Evolutionary conservation across 2,797 vertebrate species (phyloP).

Genomic region (Cirrhinus mrigala): DNA sequence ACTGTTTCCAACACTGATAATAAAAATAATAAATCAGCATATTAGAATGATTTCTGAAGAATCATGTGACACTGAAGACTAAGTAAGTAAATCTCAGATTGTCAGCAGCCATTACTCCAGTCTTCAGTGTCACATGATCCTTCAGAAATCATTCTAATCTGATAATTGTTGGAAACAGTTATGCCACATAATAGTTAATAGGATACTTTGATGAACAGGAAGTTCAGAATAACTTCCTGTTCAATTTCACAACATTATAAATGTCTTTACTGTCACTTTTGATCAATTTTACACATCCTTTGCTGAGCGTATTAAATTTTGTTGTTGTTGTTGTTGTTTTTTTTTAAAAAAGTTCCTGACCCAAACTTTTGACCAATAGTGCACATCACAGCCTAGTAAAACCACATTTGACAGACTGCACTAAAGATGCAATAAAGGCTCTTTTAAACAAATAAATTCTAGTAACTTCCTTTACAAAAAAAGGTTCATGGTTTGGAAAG

Average conservation of each 20-base stretch:
- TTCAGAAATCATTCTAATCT: background rate
- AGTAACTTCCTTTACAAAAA: background rate
- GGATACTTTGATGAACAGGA: background rate
- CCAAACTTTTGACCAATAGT: too few species aligned
- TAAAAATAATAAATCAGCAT: too few species aligned
- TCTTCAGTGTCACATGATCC: background rate
- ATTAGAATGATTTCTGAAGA: too few species aligned
- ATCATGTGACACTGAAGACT: too few species aligned
- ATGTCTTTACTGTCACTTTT: background rate
- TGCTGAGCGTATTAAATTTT: background rate
- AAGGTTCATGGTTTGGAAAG: background rate
- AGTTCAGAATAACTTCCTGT: too few species aligned
- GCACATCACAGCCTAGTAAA: background rate
- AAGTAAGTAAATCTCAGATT: too few species aligned
- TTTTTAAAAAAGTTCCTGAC: too few species aligned
- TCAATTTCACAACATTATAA: background rate
- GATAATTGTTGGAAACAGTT: background rate
- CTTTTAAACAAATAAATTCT: background rate
- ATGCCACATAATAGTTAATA: background rate
- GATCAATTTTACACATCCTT: too few species aligned
- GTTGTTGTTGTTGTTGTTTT: too few species aligned
- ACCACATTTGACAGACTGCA: slow-evolving; percentile 1
- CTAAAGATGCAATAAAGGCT: background rate
- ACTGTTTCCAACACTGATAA: too few species aligned
- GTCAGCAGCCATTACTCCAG: background rate